Percentiles rank a stretch among this genome's conserved stretches.
Evolutionary conservation across 2,113 vertebrate genomes (phyloP).

Genomic region (Brachyhypopomus gauderio): DNA sequence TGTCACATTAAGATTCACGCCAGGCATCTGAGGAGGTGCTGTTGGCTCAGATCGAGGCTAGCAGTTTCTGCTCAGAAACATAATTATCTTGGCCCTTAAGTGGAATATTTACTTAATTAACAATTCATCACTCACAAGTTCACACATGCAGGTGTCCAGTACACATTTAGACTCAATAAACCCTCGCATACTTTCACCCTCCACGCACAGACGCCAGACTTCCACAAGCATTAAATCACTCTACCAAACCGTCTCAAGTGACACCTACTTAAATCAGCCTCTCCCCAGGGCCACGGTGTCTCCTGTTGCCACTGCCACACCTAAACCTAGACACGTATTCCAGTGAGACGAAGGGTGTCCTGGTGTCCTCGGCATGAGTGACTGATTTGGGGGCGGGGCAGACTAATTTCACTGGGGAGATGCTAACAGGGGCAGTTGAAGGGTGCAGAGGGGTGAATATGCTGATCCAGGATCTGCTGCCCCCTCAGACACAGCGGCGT

Average conservation of each 20-base stretch:
- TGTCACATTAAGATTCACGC: not conserved
- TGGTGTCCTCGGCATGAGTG: slow-evolving; percentile 38
- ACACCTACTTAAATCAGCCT: no score
- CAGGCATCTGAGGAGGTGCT: not conserved
- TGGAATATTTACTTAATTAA: not conserved
- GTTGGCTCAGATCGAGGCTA: not conserved
- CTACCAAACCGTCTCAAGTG: no score
- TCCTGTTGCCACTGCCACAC: no score
- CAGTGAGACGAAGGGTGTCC: slow-evolving; percentile 40
- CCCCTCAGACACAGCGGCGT: no score
- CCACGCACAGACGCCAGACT: no score
- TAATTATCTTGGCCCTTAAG: not conserved
- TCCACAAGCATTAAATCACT: no score
- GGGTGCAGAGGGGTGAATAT: slow-evolving; percentile 18
- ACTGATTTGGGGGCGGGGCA: slow-evolving; percentile 17
- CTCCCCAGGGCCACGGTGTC: no score
- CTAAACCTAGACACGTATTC: no score
- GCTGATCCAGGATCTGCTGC: slow-evolving; percentile 27
- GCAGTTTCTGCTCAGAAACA: not conserved
- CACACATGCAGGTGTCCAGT: no score
- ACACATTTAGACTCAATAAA: no score
- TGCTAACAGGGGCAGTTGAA: slow-evolving; percentile 48
- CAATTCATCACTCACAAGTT: not conserved
- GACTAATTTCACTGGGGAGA: slow-evolving; percentile 49
- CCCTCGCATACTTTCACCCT: no score